These are phyloP conservation scores for Cavia aperea DNA, from an alignment of 2,113 vertebrate species.

Conservation along the genomic window DNA sequence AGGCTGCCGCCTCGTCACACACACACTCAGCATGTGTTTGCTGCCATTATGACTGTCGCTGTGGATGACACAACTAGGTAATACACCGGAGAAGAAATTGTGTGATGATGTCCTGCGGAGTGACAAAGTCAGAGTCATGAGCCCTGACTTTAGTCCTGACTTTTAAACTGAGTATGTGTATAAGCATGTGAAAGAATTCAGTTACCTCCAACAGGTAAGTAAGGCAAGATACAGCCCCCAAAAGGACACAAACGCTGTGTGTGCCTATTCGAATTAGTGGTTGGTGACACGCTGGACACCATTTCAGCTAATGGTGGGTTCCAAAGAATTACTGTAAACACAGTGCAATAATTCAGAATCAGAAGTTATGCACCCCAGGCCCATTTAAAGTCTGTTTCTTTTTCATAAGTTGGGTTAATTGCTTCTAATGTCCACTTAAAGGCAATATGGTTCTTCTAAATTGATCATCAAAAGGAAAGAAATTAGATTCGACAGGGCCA, in stretches of 20 bases:
- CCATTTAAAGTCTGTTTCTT: not conserved
- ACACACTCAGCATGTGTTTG: fast-evolving
- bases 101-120: not conserved
- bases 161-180: not conserved
- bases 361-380: not conserved
- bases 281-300: not conserved
- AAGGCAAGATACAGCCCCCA: not conserved
- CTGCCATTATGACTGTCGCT: not conserved
- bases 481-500: conserved; percentile 40
- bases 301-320: not conserved
- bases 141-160: not conserved
- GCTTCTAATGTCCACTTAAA: conserved; percentile 16
- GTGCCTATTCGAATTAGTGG: not conserved
- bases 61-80: not conserved
- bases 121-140: not conserved
- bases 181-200: not conserved
- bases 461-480: conserved; percentile 31
- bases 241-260: not conserved
- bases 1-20: not conserved
- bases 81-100: too few species aligned
- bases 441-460: conserved; percentile 40
- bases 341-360: not conserved
- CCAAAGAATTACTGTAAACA: not conserved
- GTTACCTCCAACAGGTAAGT: not conserved
- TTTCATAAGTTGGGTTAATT: not conserved